These are phyloP conservation scores for Machaerirhynchus nigripectus DNA, from an alignment of 2,113 vertebrate species.

Conservation along the genomic window DNA sequence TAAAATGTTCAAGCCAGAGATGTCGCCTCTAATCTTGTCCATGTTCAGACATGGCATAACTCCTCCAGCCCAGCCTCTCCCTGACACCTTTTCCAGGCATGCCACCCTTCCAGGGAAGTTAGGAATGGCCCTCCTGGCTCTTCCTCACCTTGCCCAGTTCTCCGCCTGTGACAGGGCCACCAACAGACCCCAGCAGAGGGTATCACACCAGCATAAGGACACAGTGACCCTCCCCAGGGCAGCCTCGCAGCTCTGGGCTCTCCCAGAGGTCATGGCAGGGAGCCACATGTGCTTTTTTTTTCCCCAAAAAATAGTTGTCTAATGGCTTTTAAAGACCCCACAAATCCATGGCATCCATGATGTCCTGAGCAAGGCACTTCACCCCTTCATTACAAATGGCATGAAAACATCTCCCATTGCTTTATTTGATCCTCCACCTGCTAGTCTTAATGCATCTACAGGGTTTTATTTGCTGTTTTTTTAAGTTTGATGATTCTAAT, in stretches of 20 bases:
- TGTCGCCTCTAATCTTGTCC: background rate
- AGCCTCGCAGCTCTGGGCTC: background rate
- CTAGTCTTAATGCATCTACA: background rate
- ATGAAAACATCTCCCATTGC: background rate
- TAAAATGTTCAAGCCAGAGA: background rate
- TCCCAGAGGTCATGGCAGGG: background rate
- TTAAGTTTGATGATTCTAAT: background rate
- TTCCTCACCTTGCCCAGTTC: background rate
- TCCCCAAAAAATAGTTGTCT: accelerated
- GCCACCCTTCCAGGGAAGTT: background rate
- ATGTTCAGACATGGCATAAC: background rate
- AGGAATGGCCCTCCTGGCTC: background rate
- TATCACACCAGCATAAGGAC: background rate
- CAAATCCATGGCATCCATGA: background rate
- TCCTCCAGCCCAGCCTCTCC: background rate
- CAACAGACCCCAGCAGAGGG: background rate
- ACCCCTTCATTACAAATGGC: background rate
- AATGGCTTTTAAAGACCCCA: background rate
- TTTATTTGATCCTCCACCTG: background rate
- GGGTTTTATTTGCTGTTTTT: background rate
- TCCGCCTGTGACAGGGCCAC: background rate
- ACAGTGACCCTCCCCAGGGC: background rate
- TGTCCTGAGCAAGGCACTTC: background rate
- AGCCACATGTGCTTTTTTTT: accelerated
- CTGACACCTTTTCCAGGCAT: background rate